These are phyloP conservation scores for Punctoribates punctum DNA, from an alignment of 2,888 invertebrate genomes.

Conservation along the genomic window DNA sequence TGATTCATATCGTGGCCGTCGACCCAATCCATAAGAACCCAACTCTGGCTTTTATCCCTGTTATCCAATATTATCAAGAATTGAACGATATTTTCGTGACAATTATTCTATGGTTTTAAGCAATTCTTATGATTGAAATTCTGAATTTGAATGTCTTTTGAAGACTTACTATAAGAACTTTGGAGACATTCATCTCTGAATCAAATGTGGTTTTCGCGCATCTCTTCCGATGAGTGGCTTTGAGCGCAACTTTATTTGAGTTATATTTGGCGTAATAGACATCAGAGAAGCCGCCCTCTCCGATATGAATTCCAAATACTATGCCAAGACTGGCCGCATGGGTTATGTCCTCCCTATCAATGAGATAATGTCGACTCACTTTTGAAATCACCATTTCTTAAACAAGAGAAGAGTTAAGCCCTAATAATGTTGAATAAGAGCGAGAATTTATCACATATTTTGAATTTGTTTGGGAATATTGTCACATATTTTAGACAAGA, in stretches of 20 bases:
- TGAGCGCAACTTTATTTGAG: neutral
- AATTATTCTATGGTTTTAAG: neutral
- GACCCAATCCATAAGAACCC: constrained; percentile 18
- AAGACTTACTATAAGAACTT: neutral
- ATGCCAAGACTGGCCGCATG: neutral
- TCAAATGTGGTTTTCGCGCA: neutral
- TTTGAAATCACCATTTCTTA: too few relatives aligned
- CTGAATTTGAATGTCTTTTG: neutral
- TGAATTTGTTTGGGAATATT: too few relatives aligned
- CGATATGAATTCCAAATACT: neutral
- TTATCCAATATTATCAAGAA: neutral
- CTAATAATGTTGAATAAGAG: too few relatives aligned
- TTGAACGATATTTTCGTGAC: neutral
- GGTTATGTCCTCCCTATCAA: neutral
- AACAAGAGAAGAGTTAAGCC: too few relatives aligned
- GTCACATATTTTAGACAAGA: too few relatives aligned
- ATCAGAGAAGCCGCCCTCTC: neutral
- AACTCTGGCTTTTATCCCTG: neutral
- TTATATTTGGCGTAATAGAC: neutral
- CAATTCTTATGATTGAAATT: neutral
- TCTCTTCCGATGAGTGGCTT: neutral
- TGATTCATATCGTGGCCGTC: neutral
- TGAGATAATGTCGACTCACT: neutral
- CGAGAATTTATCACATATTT: too few relatives aligned
- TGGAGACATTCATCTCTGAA: neutral